Conservation (phyloP, 2,888 invertebrate genomes). For the Choreutis nemorana region DNA sequence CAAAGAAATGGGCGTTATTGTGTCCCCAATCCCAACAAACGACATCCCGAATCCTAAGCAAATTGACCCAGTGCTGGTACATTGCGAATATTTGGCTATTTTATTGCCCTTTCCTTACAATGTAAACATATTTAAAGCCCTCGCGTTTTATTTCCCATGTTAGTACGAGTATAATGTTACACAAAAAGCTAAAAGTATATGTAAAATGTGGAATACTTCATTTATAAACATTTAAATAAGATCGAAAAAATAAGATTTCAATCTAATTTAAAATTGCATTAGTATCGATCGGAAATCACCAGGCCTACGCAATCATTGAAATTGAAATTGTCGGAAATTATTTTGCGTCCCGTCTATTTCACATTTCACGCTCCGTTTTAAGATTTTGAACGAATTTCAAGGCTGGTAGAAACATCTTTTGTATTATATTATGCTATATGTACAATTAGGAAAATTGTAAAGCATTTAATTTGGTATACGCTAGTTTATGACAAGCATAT, state of each 20-base stretch:
- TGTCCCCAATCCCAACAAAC: slow-evolving; percentile 17
- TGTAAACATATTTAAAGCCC: slow-evolving; percentile 17
- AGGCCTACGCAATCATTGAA: slow-evolving; percentile 33
- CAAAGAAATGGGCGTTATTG: too few species aligned
- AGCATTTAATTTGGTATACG: too few species aligned
- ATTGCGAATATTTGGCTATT: slow-evolving; percentile 28
- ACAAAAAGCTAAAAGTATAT: too few species aligned
- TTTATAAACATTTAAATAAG: too few species aligned
- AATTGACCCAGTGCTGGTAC: slow-evolving; percentile 30
- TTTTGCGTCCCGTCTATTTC: slow-evolving; percentile 23
- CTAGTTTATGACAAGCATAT: too few species aligned
- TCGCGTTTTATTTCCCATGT: background rate
- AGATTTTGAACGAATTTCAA: too few species aligned
- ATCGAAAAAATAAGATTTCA: background rate
- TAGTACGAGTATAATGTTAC: too few species aligned
- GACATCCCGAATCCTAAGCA: slow-evolving; percentile 31
- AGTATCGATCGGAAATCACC: slow-evolving; percentile 29
- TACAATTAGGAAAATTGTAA: too few species aligned
- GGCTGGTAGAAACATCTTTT: too few species aligned
- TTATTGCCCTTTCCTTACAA: slow-evolving; percentile 30
- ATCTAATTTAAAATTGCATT: background rate
- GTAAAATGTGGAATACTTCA: too few species aligned
- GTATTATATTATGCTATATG: too few species aligned
- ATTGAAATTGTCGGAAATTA: slow-evolving; percentile 39
- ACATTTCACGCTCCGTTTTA: slow-evolving; percentile 25